Percentiles rank a stretch among this genome's conserved stretches.
Conservation (phyloP, 2,888 invertebrate genomes). For the Sericinus montela region DNA sequence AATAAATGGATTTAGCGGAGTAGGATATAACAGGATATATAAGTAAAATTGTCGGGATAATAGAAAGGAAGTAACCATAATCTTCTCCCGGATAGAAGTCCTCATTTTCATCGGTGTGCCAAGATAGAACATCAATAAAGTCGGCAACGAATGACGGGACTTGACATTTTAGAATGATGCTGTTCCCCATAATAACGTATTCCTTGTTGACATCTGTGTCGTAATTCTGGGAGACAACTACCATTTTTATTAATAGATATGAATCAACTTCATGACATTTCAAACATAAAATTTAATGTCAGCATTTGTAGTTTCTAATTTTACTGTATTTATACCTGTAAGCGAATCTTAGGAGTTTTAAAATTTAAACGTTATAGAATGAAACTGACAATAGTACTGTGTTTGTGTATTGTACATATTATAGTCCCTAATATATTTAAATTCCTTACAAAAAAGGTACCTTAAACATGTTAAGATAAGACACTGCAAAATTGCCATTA, state of each 20-base stretch:
- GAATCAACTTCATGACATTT: neutral
- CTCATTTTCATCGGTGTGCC: slow-evolving; percentile 88
- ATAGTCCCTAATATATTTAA: no score
- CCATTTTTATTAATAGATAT: slow-evolving; percentile 16
- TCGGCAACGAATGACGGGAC: slow-evolving; percentile 93
- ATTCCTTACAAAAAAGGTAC: no score
- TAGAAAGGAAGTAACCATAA: slow-evolving; percentile 69
- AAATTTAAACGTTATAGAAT: no score
- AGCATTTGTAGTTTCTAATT: no score
- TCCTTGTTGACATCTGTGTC: slow-evolving; percentile 92
- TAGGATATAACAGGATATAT: slow-evolving; percentile 19
- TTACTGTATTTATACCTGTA: no score
- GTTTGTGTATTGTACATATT: no score
- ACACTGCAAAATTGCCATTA: no score
- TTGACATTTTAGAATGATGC: slow-evolving; percentile 89
- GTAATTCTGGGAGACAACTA: slow-evolving; percentile 90
- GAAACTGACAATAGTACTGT: no score
- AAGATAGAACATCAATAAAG: slow-evolving; percentile 89
- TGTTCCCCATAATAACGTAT: slow-evolving; percentile 89
- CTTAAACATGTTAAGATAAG: no score
- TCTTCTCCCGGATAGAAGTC: slow-evolving; percentile 83
- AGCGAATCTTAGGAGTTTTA: no score
- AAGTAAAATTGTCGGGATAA: no score
- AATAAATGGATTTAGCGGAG: slow-evolving; percentile 9
- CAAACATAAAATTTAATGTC: no score